These are phyloP conservation scores for Ianthella basta DNA, from an alignment of 37 sponge, comb jelly and placozoan species.

Conservation along the genomic window DNA sequence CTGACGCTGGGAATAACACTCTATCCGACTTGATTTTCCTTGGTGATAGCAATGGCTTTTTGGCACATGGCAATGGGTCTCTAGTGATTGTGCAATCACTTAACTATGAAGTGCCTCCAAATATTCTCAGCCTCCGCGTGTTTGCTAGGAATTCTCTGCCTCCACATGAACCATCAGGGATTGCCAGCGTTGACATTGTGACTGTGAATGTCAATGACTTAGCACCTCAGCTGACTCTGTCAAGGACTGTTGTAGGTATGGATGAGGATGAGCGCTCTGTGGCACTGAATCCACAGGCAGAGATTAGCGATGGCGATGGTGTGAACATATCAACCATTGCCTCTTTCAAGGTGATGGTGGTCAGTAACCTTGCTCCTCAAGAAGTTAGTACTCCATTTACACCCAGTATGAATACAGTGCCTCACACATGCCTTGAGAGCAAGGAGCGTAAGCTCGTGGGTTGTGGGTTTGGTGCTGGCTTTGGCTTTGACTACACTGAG, in stretches of 20 bases:
- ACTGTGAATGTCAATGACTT: conserved; percentile 76
- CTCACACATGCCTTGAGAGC: conserved; percentile 51
- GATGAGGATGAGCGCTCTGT: conserved; percentile 34
- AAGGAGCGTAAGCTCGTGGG: conserved; percentile 32
- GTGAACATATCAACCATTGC: conserved; percentile 36
- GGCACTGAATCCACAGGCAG: conserved; percentile 34
- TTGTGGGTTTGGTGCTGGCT: conserved; percentile 36
- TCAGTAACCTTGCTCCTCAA: neutral
- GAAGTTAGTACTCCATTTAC: conserved; percentile 54
- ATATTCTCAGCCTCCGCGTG: conserved; percentile 25
- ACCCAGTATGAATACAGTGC: conserved; percentile 39
- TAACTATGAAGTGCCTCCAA: conserved; percentile 60
- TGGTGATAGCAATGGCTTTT: conserved; percentile 34
- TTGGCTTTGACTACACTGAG: neutral
- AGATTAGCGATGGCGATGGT: conserved; percentile 67
- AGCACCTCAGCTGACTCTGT: conserved; percentile 61
- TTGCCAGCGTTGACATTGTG: conserved; percentile 37
- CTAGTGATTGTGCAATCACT: conserved; percentile 46
- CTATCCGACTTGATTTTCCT: conserved; percentile 16
- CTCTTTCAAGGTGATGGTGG: conserved; percentile 49
- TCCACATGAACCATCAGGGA: conserved; percentile 29
- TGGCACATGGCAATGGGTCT: conserved; percentile 19
- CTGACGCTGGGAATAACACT: conserved; percentile 22
- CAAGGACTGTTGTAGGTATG: neutral
- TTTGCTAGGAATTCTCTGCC: conserved; percentile 40